Conservation (phyloP, 2,888 invertebrate species). For the Ichneumon xanthorius region DNA sequence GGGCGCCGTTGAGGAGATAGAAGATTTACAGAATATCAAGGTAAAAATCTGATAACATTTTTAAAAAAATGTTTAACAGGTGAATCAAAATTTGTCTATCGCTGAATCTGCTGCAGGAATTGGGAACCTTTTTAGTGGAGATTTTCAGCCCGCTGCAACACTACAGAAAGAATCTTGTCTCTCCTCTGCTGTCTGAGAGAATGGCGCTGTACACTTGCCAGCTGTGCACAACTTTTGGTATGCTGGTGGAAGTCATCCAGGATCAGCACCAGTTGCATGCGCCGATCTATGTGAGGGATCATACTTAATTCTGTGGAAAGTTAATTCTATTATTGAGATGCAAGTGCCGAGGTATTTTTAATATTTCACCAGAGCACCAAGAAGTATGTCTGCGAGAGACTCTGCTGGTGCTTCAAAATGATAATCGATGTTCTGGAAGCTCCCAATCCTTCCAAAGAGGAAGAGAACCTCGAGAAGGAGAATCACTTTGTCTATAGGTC, state of each 20-base stretch:
- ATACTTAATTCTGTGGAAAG: not conserved
- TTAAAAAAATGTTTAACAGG: not conserved
- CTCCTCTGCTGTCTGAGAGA: slow-evolving; percentile 76
- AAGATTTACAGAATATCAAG: slow-evolving; percentile 82
- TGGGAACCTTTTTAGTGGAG: slow-evolving; percentile 80
- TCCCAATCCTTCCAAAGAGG: slow-evolving; percentile 75
- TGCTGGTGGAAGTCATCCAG: slow-evolving; percentile 79
- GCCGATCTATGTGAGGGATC: slow-evolving; percentile 78
- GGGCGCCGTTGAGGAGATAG: slow-evolving; percentile 80
- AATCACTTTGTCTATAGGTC: slow-evolving; percentile 83
- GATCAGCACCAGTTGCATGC: slow-evolving; percentile 80
- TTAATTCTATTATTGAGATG: not conserved
- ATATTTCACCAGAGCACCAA: slow-evolving; percentile 76
- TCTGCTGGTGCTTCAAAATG: slow-evolving; percentile 81
- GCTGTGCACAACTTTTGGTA: slow-evolving; percentile 77
- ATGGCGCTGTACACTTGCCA: slow-evolving; percentile 80
- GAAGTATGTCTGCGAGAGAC: slow-evolving; percentile 81
- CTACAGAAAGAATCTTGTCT: slow-evolving; percentile 78
- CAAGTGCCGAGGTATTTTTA: not conserved
- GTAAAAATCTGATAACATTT: slow-evolving; percentile 65
- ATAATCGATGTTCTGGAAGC: slow-evolving; percentile 78
- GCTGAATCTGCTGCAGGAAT: slow-evolving; percentile 74
- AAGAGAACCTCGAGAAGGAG: slow-evolving; percentile 78
- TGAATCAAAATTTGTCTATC: not conserved
- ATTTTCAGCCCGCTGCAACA: slow-evolving; percentile 77